Percentiles rank a stretch among this genome's conserved stretches.
Evolutionary conservation across 1,140 invertebrate species (phyloP).

Genomic region (Brachionus manjavacas): DNA sequence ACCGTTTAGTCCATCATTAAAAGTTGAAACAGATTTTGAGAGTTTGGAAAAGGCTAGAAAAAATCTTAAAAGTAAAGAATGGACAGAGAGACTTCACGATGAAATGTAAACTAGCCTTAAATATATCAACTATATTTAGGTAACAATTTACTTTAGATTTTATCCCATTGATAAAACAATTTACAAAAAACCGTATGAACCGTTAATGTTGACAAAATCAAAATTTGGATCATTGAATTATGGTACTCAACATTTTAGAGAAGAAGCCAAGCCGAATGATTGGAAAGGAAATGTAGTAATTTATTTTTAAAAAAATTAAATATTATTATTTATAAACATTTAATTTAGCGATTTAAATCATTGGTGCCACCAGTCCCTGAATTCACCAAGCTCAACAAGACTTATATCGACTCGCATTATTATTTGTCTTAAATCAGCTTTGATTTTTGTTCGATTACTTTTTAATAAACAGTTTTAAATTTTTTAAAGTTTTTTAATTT

Average conservation of each 20-base stretch:
- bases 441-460: neutral
- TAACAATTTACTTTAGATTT: slow-evolving; percentile 48
- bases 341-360: slow-evolving; percentile 53
- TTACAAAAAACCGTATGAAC: slow-evolving; percentile 48
- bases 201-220: slow-evolving; percentile 52
- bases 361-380: slow-evolving; percentile 55
- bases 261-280: slow-evolving; percentile 50
- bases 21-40: slow-evolving; percentile 53
- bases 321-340: neutral
- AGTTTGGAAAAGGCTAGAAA: slow-evolving; percentile 53
- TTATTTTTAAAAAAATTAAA: neutral
- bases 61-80: slow-evolving; percentile 53
- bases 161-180: slow-evolving; percentile 49
- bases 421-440: neutral
- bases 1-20: slow-evolving; percentile 52
- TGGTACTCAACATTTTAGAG: slow-evolving; percentile 53
- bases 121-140: neutral
- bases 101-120: slow-evolving; percentile 47
- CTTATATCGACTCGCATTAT: slow-evolving; percentile 46
- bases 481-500: too few relatives aligned
- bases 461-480: neutral
- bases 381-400: slow-evolving; percentile 56
- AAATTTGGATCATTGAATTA: slow-evolving; percentile 52
- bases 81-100: slow-evolving; percentile 54
- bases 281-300: slow-evolving; percentile 47